Conservation (phyloP, 2,888 invertebrate species). For the Watsonalla cultraria region DNA sequence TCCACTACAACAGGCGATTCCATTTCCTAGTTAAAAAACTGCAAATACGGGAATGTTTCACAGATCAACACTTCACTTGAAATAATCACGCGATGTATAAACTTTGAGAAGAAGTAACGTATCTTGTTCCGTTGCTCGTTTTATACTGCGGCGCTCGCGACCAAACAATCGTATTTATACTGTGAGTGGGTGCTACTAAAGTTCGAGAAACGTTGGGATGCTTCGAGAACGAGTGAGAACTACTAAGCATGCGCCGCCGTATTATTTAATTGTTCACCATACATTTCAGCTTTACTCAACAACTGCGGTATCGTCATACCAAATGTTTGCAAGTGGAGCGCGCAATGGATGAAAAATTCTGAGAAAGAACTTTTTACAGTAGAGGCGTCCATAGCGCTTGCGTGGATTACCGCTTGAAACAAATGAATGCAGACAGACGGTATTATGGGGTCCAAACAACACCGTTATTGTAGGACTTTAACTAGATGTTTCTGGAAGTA, state of each 20-base stretch:
- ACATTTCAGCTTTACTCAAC: background rate
- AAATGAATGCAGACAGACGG: background rate
- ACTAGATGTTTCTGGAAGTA: background rate
- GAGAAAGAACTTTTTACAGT: background rate
- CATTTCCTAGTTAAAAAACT: conserved; percentile 55
- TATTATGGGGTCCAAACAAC: background rate
- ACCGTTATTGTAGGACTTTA: no score
- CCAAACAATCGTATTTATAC: conserved; percentile 55
- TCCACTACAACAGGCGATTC: conserved; percentile 81
- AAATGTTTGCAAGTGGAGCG: background rate
- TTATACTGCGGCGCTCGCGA: conserved; percentile 54
- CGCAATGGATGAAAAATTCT: background rate
- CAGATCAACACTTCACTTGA: conserved; percentile 55
- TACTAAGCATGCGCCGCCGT: conserved; percentile 12
- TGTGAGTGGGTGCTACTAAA: conserved; percentile 16
- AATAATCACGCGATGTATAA: conserved; percentile 29
- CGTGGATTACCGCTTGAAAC: conserved; percentile 11
- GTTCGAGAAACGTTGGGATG: conserved; percentile 41
- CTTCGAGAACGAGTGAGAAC: conserved; percentile 45
- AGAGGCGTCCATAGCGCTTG: conserved; percentile 15
- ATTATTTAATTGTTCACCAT: conserved; percentile 6
- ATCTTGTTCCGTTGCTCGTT: conserved; percentile 40
- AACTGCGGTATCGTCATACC: background rate
- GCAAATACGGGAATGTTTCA: conserved; percentile 59
- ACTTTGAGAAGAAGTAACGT: conserved; percentile 31